Evolutionary conservation across 2,888 invertebrate species (phyloP).

Genomic region (Oscheius myriophilus): DNA sequence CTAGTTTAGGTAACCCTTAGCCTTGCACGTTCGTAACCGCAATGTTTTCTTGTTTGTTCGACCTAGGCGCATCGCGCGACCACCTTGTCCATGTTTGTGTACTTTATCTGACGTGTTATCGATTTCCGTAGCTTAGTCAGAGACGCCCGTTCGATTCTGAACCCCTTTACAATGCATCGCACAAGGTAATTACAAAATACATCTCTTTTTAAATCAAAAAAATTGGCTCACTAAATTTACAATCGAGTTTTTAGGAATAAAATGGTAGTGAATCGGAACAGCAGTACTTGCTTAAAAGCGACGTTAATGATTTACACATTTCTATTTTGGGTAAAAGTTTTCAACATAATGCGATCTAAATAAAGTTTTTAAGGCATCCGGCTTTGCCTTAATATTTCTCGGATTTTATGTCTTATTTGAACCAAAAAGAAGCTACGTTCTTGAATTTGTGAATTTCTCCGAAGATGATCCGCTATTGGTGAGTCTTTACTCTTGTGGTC

Average conservation of each 20-base stretch:
- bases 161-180: constrained; percentile 14
- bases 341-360: too few species aligned
- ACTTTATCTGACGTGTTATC: too few species aligned
- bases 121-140: background rate
- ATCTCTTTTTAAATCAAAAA: too few species aligned
- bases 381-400: constrained; percentile 62
- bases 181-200: constrained; percentile 6
- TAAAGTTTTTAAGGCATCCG: too few species aligned
- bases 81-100: too few species aligned
- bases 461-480: constrained; percentile 67
- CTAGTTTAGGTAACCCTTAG: too few species aligned
- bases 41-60: too few species aligned
- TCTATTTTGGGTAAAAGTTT: constrained; percentile 34
- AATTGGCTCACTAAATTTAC: constrained; percentile 8
- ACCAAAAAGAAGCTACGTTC: constrained; percentile 65
- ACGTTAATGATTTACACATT: constrained; percentile 32
- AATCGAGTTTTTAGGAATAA: constrained; percentile 7
- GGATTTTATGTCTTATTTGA: constrained; percentile 69
- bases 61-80: too few species aligned
- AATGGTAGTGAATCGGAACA: constrained; percentile 30
- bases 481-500: constrained; percentile 5
- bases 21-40: too few species aligned
- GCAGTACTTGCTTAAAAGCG: constrained; percentile 23
- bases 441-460: constrained; percentile 68
- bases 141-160: constrained; percentile 13